Base-by-base conservation (phyloP, 2,113 vertebrate genomes). In the Ailuropoda melanoleuca region DNA sequence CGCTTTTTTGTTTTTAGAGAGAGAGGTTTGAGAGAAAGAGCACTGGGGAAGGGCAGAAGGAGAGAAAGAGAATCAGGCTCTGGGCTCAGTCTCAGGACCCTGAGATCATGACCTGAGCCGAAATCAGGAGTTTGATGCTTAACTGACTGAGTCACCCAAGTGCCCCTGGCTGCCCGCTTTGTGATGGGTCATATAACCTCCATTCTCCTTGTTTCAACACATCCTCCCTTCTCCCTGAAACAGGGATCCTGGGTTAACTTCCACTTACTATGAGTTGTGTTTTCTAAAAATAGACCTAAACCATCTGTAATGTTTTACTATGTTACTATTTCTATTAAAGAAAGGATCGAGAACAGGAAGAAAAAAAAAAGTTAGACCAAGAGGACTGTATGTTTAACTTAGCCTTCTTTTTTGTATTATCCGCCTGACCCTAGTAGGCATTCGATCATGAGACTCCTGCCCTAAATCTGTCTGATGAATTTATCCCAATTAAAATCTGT, bases 401-500 rank as follows among this genome's bases (percentile, higher is more conserved):
- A 46, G 48, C 6, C 50, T 85, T 60, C n/a, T 88, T 85, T 78
- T 56, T 74, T 68, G 4, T 77, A 56, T 93, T 83, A 72, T 75
- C 21, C 75, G 11, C 31, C 60, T 96, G 34, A 91, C 26, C 12
- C 15, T 68, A 21, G 17, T 58, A 89, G 24, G 9, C 70, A 82
- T 94, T 94, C 85, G 2, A 48, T 96, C 34, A 88, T 3, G 18
- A 86, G 18, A 85, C 19, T 26, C 8, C 9, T 64, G 17, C 39
- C 37, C 24, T 95, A 66, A 97, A 68, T 96, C 26, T 60, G 43
- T 89, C 72, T 92, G 66, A 74, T 92, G 15, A 96, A 77, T 77
- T 46, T 81, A 55, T 74, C 46, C 39, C 85, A 87, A 77, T 96
- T 92, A 93, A 89, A 93, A 95, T 95, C 74, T 92, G 6, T 37